Base-by-base conservation (phyloP, 2,113 vertebrate genomes). In the Thinocorus orbignyianus region DNA sequence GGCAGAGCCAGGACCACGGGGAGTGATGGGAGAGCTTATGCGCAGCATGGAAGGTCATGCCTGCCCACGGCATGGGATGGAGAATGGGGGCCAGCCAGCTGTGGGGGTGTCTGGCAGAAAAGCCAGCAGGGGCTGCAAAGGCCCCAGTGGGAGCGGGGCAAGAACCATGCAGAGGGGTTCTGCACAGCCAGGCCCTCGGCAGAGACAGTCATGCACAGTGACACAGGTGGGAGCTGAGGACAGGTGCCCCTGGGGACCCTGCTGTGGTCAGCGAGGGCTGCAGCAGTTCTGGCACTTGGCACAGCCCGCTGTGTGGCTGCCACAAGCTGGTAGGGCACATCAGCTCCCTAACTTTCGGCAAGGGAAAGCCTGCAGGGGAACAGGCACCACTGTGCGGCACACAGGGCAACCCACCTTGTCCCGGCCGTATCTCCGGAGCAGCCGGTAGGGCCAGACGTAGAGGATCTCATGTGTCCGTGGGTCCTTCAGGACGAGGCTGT, bases 341-440 rank as follows among this genome's bases (percentile, higher is more conserved):
- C 87, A 64, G 61, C 39, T 8, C 61, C 37, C 41, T 23, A n/a
- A 25, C 51, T 55, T 49, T 9, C 1, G 1, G 30, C 41, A 44
- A 44, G 25, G n/a, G 37, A 70, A 42, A 69, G 61, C 73, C 71
- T 5, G 2, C 0, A 0, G 8, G 25, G 70, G 14, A 73, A 52
- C 12, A 48, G 25, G 35, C 41, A 20, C 39, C 15, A 7, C 31
- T 6, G 2, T 3, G 0, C 0, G 3, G 58, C 70, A 55, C 0
- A 0, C 1, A 0, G 41, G 17, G 30, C 0, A 25, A 33, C 39
- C 76, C 76, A 99, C 99, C 98, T 99, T 98, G 95, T 99, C 99
- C 44, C 99, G 97, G 49, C 99, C 99, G 0, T 99, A 99, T 97
- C 99, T 98, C 13, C 99, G 98, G 39, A 99, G 98, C 92, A 99